A percentile compares a stretch with the other conserved stretches of the same genome.
phyloP scores from a whole-genome alignment of 2,888 invertebrate genomes.

The Parnassius apollo region DNA sequence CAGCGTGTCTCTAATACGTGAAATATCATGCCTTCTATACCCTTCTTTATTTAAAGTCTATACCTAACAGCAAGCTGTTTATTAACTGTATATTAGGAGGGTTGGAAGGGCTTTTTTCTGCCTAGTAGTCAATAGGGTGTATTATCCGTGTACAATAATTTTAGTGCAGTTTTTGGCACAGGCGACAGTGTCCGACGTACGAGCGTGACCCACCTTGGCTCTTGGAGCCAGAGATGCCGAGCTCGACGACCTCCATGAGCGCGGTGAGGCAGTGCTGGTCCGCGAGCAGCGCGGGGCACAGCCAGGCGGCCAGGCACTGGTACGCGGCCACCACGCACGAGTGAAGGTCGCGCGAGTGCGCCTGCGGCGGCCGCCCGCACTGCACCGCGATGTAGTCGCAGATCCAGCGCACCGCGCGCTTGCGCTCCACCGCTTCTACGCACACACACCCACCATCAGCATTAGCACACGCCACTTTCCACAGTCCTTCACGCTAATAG shows the following conservation, averaged over 20 bases:
- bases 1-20: too few species aligned
- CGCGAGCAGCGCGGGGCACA: constrained; percentile 93
- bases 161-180: too few species aligned
- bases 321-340: constrained; percentile 97
- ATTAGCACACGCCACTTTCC: too few species aligned
- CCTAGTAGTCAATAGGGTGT: too few species aligned
- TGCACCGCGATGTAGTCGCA: constrained; percentile 98
- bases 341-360: constrained; percentile 96
- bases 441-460: background rate
- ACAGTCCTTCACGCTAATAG: too few species aligned
- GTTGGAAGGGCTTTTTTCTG: too few species aligned
- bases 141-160: too few species aligned
- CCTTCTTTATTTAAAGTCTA: too few species aligned
- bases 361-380: constrained; percentile 95
- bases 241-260: constrained; percentile 97
- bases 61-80: too few species aligned
- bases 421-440: constrained; percentile 92
- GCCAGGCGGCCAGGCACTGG: constrained; percentile 94
- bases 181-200: too few species aligned
- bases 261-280: constrained; percentile 96
- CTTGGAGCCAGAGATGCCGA: constrained; percentile 98
- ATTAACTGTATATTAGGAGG: too few species aligned
- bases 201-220: constrained; percentile 79
- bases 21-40: too few species aligned
- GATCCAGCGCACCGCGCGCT: constrained; percentile 97